Conservation (phyloP, 2,113 vertebrate species). For the Vicugna pacos region DNA sequence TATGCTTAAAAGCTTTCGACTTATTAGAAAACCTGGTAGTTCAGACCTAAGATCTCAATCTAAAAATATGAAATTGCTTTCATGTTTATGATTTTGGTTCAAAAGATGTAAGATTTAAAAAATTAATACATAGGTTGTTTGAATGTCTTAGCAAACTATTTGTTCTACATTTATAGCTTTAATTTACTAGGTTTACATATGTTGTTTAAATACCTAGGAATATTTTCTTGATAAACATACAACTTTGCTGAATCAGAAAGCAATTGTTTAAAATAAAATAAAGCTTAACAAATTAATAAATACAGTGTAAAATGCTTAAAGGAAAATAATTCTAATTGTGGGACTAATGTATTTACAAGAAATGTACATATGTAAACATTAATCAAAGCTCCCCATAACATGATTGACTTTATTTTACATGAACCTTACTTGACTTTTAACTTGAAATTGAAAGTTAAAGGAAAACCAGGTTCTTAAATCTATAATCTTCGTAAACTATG, state of each 20-base stretch:
- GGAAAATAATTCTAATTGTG: neutral
- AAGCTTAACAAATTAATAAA: neutral
- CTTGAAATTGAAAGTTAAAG: neutral
- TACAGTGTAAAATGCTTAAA: neutral
- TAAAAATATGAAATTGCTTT: neutral
- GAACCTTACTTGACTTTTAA: neutral
- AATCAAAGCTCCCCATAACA: neutral
- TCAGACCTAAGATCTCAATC: neutral
- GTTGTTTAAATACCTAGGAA: neutral
- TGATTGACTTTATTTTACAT: neutral
- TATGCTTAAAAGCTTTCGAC: neutral
- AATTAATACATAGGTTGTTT: neutral
- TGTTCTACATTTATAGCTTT: neutral
- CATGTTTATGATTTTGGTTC: neutral
- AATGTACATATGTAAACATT: neutral
- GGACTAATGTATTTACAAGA: neutral
- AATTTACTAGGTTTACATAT: slow-evolving; percentile 5
- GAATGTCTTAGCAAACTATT: neutral
- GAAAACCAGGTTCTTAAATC: neutral
- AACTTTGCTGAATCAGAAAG: neutral
- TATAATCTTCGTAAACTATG: neutral
- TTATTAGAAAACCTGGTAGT: neutral
- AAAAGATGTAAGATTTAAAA: neutral
- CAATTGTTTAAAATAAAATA: neutral
- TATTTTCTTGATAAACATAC: neutral